Evolutionary conservation across 2,113 vertebrate species (phyloP), one percentile per base, ranked within the genome.

Genomic region (Hirundichthys speculiger): DNA sequence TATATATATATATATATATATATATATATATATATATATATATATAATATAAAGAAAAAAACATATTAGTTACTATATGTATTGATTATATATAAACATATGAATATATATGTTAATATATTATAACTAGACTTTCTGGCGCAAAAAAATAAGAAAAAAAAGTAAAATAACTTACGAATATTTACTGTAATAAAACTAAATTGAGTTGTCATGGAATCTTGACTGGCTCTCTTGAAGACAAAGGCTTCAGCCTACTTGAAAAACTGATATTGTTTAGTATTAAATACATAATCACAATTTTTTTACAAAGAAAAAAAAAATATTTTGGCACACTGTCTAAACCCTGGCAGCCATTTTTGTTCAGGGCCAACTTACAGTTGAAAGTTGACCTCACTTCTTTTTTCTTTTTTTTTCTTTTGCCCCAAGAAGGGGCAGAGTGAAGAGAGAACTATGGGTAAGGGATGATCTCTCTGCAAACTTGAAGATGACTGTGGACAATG

Each of bases 81-180:
- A 88, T 85, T 85, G 72, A 92, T 89, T 88, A 89, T 91, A 90
- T 90, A 90, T 89, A 76, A 86, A 91, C 88, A 92, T 89, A 88
- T 87, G 74, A 89, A 89, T 89, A 92, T 90, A 89, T 89, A 86
- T 91, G 90, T 92, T 91, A 87, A 88, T 90, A 89, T 88, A 86
- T 82, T 84, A 90, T 82, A 72, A 83, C 75, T 75, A 85, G 83
- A 88, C 69, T 83, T 82, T 84, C 87, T 83, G 82, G 60, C 25
- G 66, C 82, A 86, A 82, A 84, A 76, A 63, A 63, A 67, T 21
- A 43, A 59, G 61, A 69, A 70, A 27, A 58, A 41, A 52, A 54
- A 58, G 49, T 27, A 47, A 79, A 18, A 42, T 69, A 56, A 77
- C 43, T 51, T 59, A 59, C 60, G 65, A 74, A 52, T 52, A 20